Percentiles rank a stretch among this genome's conserved stretches.
Conservation (phyloP, 2,113 vertebrate species). For the Gallinago media region DNA sequence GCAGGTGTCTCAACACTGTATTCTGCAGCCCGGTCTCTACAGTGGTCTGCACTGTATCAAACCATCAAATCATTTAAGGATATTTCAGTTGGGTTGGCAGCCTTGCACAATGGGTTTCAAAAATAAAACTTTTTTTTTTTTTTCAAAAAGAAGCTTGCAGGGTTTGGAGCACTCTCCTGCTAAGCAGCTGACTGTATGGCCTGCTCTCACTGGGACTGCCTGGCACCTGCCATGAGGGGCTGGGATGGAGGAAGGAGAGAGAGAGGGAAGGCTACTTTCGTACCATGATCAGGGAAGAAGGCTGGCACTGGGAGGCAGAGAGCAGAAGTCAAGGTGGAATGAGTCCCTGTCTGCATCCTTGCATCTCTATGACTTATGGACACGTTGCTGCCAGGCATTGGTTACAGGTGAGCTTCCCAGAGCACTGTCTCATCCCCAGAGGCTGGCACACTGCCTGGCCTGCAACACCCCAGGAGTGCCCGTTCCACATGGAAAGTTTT, state of each 20-base stretch:
- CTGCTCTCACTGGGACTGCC: background rate
- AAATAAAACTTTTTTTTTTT: background rate
- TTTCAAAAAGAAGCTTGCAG: background rate
- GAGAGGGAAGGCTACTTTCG: background rate
- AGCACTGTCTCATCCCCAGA: background rate
- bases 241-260: background rate
- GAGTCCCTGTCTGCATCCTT: background rate
- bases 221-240: background rate
- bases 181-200: background rate
- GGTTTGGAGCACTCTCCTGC: background rate
- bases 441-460: background rate
- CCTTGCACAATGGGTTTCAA: background rate
- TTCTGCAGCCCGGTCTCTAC: background rate
- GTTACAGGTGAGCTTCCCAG: conserved; percentile 27
- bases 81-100: background rate
- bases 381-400: background rate
- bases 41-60: background rate
- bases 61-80: background rate
- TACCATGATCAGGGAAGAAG: background rate
- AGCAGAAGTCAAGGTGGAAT: background rate
- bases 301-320: background rate
- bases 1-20: background rate
- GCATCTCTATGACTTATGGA: background rate
- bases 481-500: background rate
- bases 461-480: background rate